Percentiles rank a stretch among this genome's conserved stretches.
Conservation (phyloP, 2,888 invertebrate genomes). For the Trichogramma dendrolimi region DNA sequence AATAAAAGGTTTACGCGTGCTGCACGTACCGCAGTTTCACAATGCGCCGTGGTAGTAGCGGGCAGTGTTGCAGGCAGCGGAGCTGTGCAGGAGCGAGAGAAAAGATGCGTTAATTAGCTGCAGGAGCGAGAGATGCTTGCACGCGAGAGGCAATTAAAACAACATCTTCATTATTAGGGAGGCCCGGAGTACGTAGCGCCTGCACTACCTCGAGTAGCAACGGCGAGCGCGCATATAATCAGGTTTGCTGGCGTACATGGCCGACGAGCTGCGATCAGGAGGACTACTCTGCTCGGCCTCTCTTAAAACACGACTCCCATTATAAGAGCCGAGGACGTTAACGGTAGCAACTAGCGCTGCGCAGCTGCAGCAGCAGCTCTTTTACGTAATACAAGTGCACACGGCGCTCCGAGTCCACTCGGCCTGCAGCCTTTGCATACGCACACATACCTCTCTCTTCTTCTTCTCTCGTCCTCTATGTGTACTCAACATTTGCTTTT, state of each 20-base stretch:
- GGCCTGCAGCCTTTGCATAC: neutral
- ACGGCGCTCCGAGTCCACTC: too few relatives aligned
- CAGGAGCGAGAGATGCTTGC: slow-evolving; percentile 42
- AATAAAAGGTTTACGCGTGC: too few relatives aligned
- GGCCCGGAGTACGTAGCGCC: neutral
- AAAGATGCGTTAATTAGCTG: slow-evolving; percentile 48
- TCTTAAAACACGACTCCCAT: too few relatives aligned
- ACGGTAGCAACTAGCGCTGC: too few relatives aligned
- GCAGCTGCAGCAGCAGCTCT: too few relatives aligned
- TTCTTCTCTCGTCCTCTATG: neutral
- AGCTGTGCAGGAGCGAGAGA: slow-evolving; percentile 41
- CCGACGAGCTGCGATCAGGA: too few relatives aligned
- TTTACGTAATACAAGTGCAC: too few relatives aligned
- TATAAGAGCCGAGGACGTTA: too few relatives aligned
- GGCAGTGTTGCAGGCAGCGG: neutral
- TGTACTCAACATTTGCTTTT: slow-evolving; percentile 10
- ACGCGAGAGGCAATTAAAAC: slow-evolving; percentile 52
- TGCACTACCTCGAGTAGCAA: too few relatives aligned
- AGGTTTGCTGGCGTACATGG: too few relatives aligned
- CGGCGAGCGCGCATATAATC: too few relatives aligned
- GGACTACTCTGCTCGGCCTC: too few relatives aligned
- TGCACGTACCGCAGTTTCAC: neutral
- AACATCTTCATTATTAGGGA: slow-evolving; percentile 52
- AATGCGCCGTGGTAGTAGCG: neutral
- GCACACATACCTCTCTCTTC: slow-evolving; percentile 1